These are phyloP conservation scores for Pteromalus puparum DNA, from an alignment of 1,140 invertebrate genomes.

Conservation along the genomic window DNA sequence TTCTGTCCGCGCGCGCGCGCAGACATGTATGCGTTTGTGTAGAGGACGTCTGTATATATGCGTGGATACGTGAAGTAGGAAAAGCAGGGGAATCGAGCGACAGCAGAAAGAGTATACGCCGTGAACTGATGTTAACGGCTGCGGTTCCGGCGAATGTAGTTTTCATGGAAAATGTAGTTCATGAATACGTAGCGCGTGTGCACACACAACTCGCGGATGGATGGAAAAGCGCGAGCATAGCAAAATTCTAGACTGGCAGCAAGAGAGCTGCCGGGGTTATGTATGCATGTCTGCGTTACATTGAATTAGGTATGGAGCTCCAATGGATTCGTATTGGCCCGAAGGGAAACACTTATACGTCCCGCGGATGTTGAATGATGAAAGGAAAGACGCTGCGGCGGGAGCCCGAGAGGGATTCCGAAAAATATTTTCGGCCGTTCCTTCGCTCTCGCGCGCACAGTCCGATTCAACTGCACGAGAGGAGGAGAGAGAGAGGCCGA, in stretches of 20 bases:
- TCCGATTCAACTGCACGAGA: neutral
- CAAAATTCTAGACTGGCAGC: neutral
- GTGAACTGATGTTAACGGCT: constrained; percentile 51
- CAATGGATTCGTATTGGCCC: constrained; percentile 62
- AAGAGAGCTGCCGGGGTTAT: neutral
- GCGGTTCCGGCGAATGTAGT: constrained; percentile 61
- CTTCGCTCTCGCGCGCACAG: too few species aligned
- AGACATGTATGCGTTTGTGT: neutral
- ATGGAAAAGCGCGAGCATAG: neutral
- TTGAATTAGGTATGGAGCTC: constrained; percentile 67
- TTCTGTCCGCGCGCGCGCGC: neutral
- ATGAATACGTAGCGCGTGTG: constrained; percentile 59
- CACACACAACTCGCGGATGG: neutral
- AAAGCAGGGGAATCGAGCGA: constrained; percentile 47
- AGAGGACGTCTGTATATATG: too few species aligned
- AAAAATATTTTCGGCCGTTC: constrained; percentile 66
- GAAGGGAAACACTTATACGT: constrained; percentile 55
- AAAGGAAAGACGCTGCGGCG: constrained; percentile 38
- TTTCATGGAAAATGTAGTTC: constrained; percentile 65
- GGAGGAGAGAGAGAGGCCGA: neutral
- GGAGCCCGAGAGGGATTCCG: constrained; percentile 32
- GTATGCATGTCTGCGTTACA: constrained; percentile 54
- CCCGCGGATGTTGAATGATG: constrained; percentile 62
- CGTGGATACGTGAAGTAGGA: neutral
- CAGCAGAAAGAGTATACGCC: constrained; percentile 53